Evolutionary conservation across 2,113 vertebrate species (phyloP), one percentile per base, ranked within the genome.

Genomic region (Corynorhinus townsendii): DNA sequence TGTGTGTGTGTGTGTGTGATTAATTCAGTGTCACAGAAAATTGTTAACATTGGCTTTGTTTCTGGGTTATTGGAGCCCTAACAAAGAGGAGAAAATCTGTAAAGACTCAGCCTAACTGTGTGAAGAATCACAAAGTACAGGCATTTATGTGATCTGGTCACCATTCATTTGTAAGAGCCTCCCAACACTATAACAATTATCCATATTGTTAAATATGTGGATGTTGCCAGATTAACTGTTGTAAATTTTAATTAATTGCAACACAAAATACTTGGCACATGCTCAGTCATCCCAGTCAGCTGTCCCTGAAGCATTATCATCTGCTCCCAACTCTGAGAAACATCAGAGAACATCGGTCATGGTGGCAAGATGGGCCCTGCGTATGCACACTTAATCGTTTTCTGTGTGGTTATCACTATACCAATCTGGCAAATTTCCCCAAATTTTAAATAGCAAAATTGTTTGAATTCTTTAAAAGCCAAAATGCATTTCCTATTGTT

Each of bases 181-280:
- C 95, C 86, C 64, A 83, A 68, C 89, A 84, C 86, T 92, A 73
- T 83, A 95, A 96, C 89, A 93, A 86, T 96, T 97, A 97, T 94
- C 96, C 96, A 95, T 97, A 96, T 82, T 96, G 83, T 91, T 95
- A 95, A 96, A 80, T 94, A 96, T 80, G 71, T 84, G 28, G 66
- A 95, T 96, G 93, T 68, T 89, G 82, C 94, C 96, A 97, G 96
- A 96, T 96, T 92, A 94, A 86, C 86, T 91, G 94, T 47, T 93
- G 79, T 96, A 97, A 96, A 96, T 96, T 95, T 95, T 97, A 95
- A 97, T 96, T 96, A 94, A 94, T 86, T 84, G 86, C 85, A 94
- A 94, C 71, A 80, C 93, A 81, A 38, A 94, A 89, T 75, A 71
- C 47, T 75, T 97, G 96, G 94, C 91, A 11, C 24, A n/a, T 26